Percentiles rank a stretch among this genome's conserved stretches.
Conservation (phyloP, 2,797 vertebrate species). For the Pogonophryne albipinna region DNA sequence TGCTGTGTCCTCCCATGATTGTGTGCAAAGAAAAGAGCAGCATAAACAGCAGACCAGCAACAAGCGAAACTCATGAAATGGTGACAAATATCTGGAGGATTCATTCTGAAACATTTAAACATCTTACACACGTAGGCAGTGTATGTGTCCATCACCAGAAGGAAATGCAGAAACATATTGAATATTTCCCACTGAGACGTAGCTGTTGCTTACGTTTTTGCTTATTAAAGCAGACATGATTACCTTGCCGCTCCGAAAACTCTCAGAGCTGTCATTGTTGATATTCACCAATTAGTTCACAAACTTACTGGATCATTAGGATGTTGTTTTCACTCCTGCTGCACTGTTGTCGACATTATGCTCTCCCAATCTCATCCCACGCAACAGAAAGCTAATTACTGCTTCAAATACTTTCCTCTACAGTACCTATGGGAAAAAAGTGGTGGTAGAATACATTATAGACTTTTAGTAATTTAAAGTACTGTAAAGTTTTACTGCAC, state of each 20-base stretch:
- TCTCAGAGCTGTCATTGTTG: slow-evolving; percentile 22
- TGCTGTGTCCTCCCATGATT: slow-evolving; percentile 23
- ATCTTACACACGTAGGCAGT: neutral
- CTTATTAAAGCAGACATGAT: slow-evolving; percentile 52
- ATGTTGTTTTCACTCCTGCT: slow-evolving; percentile 39
- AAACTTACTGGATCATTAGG: slow-evolving; percentile 48
- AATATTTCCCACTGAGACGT: slow-evolving; percentile 26
- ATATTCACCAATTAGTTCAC: slow-evolving; percentile 44
- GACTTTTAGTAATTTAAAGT: slow-evolving; percentile 1
- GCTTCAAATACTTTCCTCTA: slow-evolving; percentile 6
- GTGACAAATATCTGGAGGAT: neutral
- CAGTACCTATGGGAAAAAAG: neutral
- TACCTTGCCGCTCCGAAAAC: slow-evolving; percentile 21
- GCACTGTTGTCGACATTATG: slow-evolving; percentile 10
- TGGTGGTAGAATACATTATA: neutral
- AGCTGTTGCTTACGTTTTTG: slow-evolving; percentile 17
- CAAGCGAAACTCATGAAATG: slow-evolving; percentile 4
- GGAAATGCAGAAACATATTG: slow-evolving; percentile 28
- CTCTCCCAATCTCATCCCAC: slow-evolving; percentile 18
- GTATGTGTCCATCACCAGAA: slow-evolving; percentile 34
- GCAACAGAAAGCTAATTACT: slow-evolving; percentile 27
- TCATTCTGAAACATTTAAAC: neutral
- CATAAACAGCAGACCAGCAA: slow-evolving; percentile 6
- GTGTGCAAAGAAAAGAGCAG: slow-evolving; percentile 7
- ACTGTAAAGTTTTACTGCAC: slow-evolving; percentile 6